Evolutionary conservation across 2,113 vertebrate species (phyloP).

Genomic region (Mungos mungo): DNA sequence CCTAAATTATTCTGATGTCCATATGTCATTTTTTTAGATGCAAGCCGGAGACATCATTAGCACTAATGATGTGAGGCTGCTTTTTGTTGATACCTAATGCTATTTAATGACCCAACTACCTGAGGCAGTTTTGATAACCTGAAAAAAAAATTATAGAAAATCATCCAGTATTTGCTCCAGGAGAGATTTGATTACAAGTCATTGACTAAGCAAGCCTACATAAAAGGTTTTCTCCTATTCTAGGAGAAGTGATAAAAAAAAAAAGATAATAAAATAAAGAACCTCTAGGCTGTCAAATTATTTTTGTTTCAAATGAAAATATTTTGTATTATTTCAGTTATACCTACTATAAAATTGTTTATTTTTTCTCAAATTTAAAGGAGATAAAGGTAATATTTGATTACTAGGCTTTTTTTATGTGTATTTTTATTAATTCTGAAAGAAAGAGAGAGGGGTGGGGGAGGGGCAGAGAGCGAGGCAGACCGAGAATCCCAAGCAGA

Average conservation of each 20-base stretch:
- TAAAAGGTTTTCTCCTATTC: neutral
- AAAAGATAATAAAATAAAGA: neutral
- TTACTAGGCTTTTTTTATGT: neutral
- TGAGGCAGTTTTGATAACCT: slow-evolving; percentile 50
- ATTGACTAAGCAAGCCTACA: slow-evolving; percentile 47
- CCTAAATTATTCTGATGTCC: slow-evolving; percentile 60
- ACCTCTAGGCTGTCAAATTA: neutral
- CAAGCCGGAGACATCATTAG: slow-evolving; percentile 53
- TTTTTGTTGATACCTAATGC: slow-evolving; percentile 58
- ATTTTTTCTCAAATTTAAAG: neutral
- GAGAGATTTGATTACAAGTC: slow-evolving; percentile 53
- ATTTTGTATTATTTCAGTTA: slow-evolving; percentile 2
- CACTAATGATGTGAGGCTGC: slow-evolving; percentile 49
- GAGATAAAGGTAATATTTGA: neutral
- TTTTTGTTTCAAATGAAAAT: neutral
- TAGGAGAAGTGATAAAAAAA: slow-evolving; percentile 2
- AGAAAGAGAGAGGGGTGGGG: no score
- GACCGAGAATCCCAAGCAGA: no score
- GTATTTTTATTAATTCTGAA: no score
- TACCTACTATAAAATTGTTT: neutral
- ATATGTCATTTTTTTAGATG: slow-evolving; percentile 47
- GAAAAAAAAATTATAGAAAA: slow-evolving; percentile 50
- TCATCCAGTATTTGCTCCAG: slow-evolving; percentile 11
- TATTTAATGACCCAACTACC: slow-evolving; percentile 62
- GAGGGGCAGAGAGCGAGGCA: no score